These are phyloP conservation scores for Gasteruption jaculator DNA, from an alignment of 2,888 invertebrate species.

Conservation along the genomic window DNA sequence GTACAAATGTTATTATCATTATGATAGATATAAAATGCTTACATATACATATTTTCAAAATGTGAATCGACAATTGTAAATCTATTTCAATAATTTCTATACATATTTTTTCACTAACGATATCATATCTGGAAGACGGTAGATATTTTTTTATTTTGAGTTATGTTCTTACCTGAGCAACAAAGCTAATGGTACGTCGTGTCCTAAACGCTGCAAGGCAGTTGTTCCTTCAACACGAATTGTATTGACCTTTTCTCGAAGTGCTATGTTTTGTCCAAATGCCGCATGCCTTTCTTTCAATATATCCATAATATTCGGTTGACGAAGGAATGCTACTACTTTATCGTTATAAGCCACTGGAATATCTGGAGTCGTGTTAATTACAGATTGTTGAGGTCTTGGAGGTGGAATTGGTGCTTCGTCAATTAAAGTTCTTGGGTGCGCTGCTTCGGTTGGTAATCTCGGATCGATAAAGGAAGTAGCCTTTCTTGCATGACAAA, in stretches of 20 bases:
- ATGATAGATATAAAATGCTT: background rate
- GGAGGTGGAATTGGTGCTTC: slow-evolving; percentile 76
- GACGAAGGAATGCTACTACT: slow-evolving; percentile 93
- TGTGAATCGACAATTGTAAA: too few species aligned
- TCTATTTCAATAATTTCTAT: too few species aligned
- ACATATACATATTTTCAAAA: too few species aligned
- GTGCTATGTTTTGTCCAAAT: slow-evolving; percentile 65
- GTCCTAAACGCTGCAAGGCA: slow-evolving; percentile 80
- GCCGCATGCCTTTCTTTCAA: slow-evolving; percentile 77
- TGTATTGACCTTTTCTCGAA: slow-evolving; percentile 83
- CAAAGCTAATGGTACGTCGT: slow-evolving; percentile 91
- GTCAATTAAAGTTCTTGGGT: slow-evolving; percentile 53
- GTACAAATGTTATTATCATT: background rate
- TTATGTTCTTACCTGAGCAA: slow-evolving; percentile 72
- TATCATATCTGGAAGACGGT: background rate
- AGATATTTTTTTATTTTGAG: background rate
- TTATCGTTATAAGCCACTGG: slow-evolving; percentile 93
- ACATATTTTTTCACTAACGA: background rate
- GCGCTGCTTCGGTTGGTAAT: slow-evolving; percentile 77
- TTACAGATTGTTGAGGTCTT: slow-evolving; percentile 59
- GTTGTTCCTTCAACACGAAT: slow-evolving; percentile 84
- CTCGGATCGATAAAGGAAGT: slow-evolving; percentile 98
- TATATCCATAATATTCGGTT: slow-evolving; percentile 90
- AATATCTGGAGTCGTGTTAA: slow-evolving; percentile 61
- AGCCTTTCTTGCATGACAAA: slow-evolving; percentile 88